A percentile compares a stretch with the other conserved stretches of the same genome.
Evolutionary conservation across 2,888 invertebrate species (phyloP).

Genomic region (Tiliacea aurago): DNA sequence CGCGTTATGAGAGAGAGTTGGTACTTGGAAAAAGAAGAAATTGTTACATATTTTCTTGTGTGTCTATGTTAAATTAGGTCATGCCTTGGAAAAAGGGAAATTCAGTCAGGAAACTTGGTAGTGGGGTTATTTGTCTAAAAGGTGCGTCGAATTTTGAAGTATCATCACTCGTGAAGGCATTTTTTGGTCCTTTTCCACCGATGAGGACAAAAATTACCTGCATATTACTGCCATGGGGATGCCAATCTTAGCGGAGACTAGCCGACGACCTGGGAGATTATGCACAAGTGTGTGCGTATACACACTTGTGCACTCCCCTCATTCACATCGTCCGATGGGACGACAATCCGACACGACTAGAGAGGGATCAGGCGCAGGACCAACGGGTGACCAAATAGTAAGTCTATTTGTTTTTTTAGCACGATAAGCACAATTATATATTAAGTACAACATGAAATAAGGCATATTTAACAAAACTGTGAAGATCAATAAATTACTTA

Average conservation of each 20-base stretch:
- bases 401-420: background rate
- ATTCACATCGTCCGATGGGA: background rate
- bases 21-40: background rate
- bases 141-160: no score
- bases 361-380: background rate
- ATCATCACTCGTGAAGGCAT: no score
- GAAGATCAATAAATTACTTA: background rate
- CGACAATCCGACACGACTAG: background rate
- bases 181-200: no score
- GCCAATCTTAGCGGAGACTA: background rate
- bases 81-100: background rate
- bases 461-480: background rate
- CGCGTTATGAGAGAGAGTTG: no score
- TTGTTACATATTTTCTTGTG: background rate
- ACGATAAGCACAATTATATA: no score
- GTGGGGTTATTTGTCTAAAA: background rate
- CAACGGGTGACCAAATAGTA: background rate
- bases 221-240: background rate
- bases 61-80: background rate
- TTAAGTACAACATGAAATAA: background rate
- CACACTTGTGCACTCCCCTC: no score
- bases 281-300: no score
- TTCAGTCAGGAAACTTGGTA: background rate
- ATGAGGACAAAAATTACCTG: no score
- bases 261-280: background rate